phyloP scores from a whole-genome alignment of 2,113 vertebrate species.

The Bos taurus region DNA sequence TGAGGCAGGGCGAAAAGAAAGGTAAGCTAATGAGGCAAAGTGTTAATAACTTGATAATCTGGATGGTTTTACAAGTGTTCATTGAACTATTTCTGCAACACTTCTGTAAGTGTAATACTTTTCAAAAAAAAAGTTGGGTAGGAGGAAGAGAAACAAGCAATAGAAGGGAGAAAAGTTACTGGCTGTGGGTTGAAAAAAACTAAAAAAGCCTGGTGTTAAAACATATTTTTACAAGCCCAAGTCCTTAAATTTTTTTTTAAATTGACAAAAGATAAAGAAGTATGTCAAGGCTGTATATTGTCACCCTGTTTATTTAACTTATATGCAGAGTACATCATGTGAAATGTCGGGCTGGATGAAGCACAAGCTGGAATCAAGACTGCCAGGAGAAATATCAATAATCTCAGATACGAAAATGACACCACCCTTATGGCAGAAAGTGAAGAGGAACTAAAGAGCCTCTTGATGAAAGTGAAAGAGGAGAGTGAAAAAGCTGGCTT shows the following conservation, averaged over 20 bases:
- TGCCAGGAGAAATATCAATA: background rate
- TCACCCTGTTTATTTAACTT: background rate
- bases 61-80: background rate
- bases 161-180: background rate
- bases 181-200: background rate
- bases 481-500: background rate
- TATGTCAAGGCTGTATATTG: background rate
- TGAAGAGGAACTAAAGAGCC: background rate
- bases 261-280: background rate
- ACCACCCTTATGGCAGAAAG: background rate
- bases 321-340: background rate
- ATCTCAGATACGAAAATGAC: background rate
- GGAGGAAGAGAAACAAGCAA: background rate
- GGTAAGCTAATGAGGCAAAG: background rate
- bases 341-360: background rate
- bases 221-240: background rate
- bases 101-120: background rate
- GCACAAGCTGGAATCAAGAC: background rate
- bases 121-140: background rate
- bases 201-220: background rate
- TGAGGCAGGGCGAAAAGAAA: background rate
- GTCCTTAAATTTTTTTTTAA: background rate
- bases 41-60: background rate
- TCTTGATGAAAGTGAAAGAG: background rate
- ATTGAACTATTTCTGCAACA: background rate